phyloP scores from a whole-genome alignment of 2,113 vertebrate species.

The Mesitornis unicolor region DNA sequence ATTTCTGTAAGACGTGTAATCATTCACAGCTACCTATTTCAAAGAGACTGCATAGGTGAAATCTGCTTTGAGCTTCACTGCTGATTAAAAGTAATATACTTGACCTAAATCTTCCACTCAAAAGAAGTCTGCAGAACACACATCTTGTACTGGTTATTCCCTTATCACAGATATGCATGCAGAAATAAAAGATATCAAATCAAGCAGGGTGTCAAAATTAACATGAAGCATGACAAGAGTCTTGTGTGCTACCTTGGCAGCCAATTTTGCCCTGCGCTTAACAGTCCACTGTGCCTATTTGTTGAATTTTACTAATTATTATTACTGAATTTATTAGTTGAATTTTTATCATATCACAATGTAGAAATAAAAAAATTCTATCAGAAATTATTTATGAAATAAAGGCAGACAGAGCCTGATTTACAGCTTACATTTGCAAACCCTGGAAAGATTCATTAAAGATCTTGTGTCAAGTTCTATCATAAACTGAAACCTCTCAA shows the following conservation, averaged over 20 bases:
- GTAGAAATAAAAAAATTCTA: neutral
- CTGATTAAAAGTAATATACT: neutral
- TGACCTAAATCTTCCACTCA: constrained; percentile 1
- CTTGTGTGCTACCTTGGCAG: neutral
- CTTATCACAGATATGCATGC: neutral
- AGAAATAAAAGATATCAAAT: neutral
- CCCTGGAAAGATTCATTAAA: neutral
- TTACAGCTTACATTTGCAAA: neutral
- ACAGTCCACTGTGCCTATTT: neutral
- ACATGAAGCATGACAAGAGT: neutral
- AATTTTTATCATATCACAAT: neutral
- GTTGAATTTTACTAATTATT: neutral
- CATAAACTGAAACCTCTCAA: neutral
- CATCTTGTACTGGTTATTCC: neutral
- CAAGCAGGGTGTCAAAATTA: neutral
- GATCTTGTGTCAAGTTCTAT: neutral
- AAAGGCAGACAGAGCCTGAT: neutral
- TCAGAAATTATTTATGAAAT: neutral
- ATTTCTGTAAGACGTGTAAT: neutral
- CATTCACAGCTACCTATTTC: neutral
- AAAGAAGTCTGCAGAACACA: neutral
- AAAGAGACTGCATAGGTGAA: neutral
- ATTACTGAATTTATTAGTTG: neutral
- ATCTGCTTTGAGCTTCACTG: neutral
- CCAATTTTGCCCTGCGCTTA: neutral